Conservation (phyloP, 2,113 vertebrate species). For the Machaerirhynchus nigripectus region DNA sequence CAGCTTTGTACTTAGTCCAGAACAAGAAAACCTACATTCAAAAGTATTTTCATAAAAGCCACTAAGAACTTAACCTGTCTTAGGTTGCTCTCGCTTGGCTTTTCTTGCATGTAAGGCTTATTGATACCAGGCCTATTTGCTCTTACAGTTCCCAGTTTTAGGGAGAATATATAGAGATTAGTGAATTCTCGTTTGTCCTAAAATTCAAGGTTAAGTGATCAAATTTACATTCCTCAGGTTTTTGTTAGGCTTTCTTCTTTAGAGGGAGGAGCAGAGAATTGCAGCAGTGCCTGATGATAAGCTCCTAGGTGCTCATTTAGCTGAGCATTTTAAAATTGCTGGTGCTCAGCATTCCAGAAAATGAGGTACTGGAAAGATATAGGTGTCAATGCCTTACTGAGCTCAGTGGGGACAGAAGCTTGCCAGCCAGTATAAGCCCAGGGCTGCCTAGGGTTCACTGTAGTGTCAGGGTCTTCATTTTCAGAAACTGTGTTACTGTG, state of each 20-base stretch:
- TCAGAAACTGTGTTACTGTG: neutral
- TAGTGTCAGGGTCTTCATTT: neutral
- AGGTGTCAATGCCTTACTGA: neutral
- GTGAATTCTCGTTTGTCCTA: neutral
- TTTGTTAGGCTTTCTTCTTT: neutral
- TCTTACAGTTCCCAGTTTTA: neutral
- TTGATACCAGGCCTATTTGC: neutral
- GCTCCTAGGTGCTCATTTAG: neutral
- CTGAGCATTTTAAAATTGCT: neutral
- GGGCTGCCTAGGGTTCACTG: neutral
- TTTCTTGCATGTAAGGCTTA: neutral
- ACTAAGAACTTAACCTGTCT: neutral
- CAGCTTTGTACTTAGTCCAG: slow-evolving; percentile 52
- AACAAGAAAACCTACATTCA: neutral
- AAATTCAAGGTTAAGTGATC: neutral
- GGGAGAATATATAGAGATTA: neutral
- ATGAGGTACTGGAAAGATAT: neutral
- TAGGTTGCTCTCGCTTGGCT: slow-evolving; percentile 13
- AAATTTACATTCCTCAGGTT: neutral
- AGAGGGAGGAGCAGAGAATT: neutral
- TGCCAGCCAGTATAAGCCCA: neutral
- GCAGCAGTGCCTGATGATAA: neutral
- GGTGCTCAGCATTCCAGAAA: neutral
- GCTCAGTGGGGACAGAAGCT: neutral
- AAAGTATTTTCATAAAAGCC: neutral